Percentiles rank a stretch among this genome's conserved stretches.
phyloP scores from a whole-genome alignment of 2,113 vertebrate species.

The Osmerus eperlanus region DNA sequence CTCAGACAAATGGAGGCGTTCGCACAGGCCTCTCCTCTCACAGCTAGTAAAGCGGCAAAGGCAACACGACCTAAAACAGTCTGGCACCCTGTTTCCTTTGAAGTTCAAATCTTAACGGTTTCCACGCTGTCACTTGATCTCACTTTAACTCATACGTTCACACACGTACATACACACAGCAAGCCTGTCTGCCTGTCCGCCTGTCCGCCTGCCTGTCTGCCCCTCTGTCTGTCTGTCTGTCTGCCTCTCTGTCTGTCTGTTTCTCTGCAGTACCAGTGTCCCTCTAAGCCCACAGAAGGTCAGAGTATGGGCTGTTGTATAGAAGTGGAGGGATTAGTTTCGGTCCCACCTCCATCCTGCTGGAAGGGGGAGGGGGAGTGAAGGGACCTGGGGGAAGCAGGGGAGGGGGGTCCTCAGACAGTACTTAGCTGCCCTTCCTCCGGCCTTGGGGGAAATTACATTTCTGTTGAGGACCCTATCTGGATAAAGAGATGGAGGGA shows the following conservation, averaged over 20 bases:
- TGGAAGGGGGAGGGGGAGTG: no score
- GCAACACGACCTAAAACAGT: background rate
- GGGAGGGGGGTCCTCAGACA: background rate
- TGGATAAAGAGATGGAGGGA: slow-evolving; percentile 4
- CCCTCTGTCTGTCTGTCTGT: no score
- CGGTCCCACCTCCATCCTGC: no score
- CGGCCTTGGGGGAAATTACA: slow-evolving; percentile 14
- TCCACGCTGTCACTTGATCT: background rate
- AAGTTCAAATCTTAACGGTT: background rate
- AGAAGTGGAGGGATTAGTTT: no score
- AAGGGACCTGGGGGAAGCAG: background rate
- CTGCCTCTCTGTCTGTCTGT: no score
- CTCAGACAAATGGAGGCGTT: background rate
- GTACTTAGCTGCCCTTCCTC: background rate
- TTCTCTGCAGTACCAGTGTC: no score
- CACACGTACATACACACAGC: no score
- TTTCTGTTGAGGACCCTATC: slow-evolving; percentile 20
- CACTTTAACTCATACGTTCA: no score
- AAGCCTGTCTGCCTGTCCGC: no score
- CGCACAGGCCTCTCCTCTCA: background rate
- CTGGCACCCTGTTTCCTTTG: background rate
- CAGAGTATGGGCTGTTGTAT: no score
- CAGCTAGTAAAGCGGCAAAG: background rate
- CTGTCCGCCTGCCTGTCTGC: no score
- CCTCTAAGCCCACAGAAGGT: no score